Conservation (phyloP, 2,113 vertebrate species). For the Pimephales promelas region DNA sequence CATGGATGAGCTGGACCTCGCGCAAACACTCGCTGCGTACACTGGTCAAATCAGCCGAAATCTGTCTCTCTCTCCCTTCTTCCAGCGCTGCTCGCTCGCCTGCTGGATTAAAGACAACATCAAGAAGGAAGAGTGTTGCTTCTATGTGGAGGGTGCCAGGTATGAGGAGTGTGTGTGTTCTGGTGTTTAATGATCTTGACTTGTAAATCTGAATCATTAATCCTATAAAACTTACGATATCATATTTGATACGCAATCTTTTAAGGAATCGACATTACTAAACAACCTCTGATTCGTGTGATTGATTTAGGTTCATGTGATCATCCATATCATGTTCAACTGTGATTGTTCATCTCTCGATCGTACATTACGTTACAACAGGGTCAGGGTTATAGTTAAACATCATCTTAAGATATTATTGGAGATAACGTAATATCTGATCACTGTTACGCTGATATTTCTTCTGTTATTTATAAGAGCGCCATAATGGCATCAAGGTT, state of each 20-base stretch:
- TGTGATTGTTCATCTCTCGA: not conserved
- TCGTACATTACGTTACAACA: not conserved
- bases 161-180: constrained; percentile 33
- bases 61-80: constrained; percentile 56
- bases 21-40: constrained; percentile 37
- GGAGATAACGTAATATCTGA: not conserved
- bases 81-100: constrained; percentile 65
- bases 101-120: constrained; percentile 85
- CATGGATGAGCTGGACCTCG: constrained; percentile 52
- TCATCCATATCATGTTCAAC: not conserved
- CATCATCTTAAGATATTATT: not conserved
- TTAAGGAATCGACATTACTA: not conserved
- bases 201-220: not conserved
- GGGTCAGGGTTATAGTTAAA: too few relatives aligned
- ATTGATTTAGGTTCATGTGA: not conserved
- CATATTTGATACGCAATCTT: not conserved
- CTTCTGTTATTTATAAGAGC: too few relatives aligned
- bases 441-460: too few relatives aligned
- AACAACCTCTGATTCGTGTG: too few relatives aligned
- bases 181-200: not conserved
- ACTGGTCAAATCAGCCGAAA: constrained; percentile 39
- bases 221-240: not conserved
- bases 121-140: constrained; percentile 85
- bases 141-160: constrained; percentile 78
- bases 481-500: too few relatives aligned